Base-by-base conservation (phyloP, 2,797 vertebrate genomes). In the Luscinia luscinia region DNA sequence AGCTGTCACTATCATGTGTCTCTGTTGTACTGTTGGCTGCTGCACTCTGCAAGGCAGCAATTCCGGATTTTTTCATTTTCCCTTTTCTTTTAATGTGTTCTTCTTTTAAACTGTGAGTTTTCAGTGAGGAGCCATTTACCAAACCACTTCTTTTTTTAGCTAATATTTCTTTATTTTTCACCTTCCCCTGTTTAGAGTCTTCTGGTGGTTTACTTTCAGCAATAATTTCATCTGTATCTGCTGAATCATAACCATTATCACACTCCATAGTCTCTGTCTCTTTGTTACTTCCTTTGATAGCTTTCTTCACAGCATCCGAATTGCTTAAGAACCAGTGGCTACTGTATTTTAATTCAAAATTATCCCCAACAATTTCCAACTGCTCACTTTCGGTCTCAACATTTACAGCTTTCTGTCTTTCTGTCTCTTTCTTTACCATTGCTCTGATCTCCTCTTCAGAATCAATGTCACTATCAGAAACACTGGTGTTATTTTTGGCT, bases 151-250 rank as follows among this genome's bases (percentile, higher is more conserved):
- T 76, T 77, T 91, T 79, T 46, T 48, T 69, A 15, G 27, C 52
- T 82, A 54, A 1, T 43, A 32, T 72, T 57, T 93, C 83, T 75
- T 94, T 80, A 26, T 84, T 91, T 84, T 83, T 64, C 12, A 61
- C 15, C 13, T 19, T 74, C 7, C 17, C 10, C 22, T 38, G 24
- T 48, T 92, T 59, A 32, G 36, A 63, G 23, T 66, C 48, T 77
- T 88, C 55, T 52, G 70, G 52, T 62, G 61, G 90, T 97, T 97
- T 99, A 82, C 96, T 98, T 92, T 96, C 97, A 28, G 97, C 97
- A 62, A 99, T 97, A 55, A 99, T 98, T 97, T 99, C 98, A 96
- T 99, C 99, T 2, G 98, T 99, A 97, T 98, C 98, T 30, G 98
- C 98, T 5, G 98, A 99, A 95, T 99, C 98, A 66, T 98, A 98